phyloP scores from a whole-genome alignment of 2,113 vertebrate species.

The Capreolus pygargus region DNA sequence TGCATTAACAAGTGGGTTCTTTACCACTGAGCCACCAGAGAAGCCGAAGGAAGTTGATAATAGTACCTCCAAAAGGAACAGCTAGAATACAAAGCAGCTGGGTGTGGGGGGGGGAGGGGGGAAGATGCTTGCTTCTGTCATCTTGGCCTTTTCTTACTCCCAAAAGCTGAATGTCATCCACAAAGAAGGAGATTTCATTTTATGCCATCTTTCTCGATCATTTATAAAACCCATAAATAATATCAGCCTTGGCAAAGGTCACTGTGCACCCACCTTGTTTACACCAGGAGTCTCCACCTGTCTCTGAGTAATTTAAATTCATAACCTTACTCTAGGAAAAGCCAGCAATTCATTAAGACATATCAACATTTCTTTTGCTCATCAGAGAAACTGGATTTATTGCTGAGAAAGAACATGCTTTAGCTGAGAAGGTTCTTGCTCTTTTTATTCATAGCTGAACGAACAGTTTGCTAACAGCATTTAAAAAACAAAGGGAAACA shows the following conservation, averaged over 20 bases:
- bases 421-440: neutral
- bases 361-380: neutral
- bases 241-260: neutral
- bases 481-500: neutral
- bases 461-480: neutral
- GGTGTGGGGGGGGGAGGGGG: too few relatives aligned
- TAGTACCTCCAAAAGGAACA: neutral
- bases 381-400: neutral
- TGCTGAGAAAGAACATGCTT: neutral
- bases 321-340: neutral
- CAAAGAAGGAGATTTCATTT: neutral
- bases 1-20: neutral
- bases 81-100: neutral
- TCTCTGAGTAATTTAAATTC: conserved; percentile 4
- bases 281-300: neutral
- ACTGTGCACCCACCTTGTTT: neutral
- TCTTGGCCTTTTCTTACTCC: neutral
- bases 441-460: neutral
- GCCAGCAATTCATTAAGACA: neutral
- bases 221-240: neutral
- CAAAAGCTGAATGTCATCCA: neutral
- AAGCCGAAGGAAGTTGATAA: neutral
- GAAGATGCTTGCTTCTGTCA: neutral
- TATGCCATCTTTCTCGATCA: neutral
- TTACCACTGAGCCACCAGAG: neutral